A percentile compares a stretch with the other conserved stretches of the same genome.
phyloP scores from a whole-genome alignment of 2,888 invertebrate species.

The Octodonta nipae region DNA sequence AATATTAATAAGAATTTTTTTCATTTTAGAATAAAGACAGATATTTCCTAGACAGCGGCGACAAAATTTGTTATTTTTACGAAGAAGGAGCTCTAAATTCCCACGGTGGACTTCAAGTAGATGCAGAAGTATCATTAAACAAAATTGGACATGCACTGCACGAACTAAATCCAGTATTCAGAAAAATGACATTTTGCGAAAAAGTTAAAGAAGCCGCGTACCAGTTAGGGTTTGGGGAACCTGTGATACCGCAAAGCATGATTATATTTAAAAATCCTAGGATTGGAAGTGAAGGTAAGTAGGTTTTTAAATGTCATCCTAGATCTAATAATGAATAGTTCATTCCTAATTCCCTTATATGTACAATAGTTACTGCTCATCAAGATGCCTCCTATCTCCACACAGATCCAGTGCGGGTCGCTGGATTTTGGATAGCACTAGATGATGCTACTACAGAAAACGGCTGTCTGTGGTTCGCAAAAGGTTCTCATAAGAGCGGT shows the following conservation, averaged over 20 bases:
- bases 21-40: conserved; percentile 45
- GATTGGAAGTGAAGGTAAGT: conserved; percentile 70
- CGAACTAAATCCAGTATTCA: conserved; percentile 64
- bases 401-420: conserved; percentile 65
- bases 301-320: not conserved
- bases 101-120: conserved; percentile 59
- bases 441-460: conserved; percentile 87
- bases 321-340: too few relatives aligned
- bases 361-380: conserved; percentile 40
- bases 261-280: conserved; percentile 93
- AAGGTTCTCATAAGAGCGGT: conserved; percentile 79
- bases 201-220: conserved; percentile 65
- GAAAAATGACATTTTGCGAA: conserved; percentile 69
- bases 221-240: conserved; percentile 60
- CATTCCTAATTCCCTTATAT: not conserved
- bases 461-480: conserved; percentile 86
- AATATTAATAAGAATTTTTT: not conserved
- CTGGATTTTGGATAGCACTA: conserved; percentile 92
- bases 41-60: conserved; percentile 84
- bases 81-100: conserved; percentile 68
- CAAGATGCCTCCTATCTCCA: conserved; percentile 82
- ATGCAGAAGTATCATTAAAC: conserved; percentile 52
- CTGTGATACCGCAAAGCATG: conserved; percentile 90
- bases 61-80: conserved; percentile 84
- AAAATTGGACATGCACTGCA: conserved; percentile 88